Evolutionary conservation across 2,113 vertebrate species (phyloP).

Genomic region (Spermophilus dauricus): DNA sequence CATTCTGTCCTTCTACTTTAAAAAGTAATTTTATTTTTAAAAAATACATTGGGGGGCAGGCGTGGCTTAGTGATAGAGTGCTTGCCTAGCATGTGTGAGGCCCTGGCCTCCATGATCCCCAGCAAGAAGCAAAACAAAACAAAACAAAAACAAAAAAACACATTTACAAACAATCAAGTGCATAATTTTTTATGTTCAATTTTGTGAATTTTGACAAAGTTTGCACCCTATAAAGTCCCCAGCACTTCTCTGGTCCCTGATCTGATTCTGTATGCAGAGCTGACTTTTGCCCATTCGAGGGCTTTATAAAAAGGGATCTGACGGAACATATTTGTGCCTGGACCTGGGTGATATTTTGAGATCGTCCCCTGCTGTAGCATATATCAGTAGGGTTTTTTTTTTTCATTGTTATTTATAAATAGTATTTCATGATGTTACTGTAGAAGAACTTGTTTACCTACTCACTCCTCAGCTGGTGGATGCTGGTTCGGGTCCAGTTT

Average conservation of each 20-base stretch:
- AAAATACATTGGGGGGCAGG: background rate
- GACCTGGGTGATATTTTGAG: background rate
- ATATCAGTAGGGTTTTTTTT: background rate
- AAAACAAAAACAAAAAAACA: background rate
- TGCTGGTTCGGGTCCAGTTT: background rate
- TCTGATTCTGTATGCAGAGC: no score
- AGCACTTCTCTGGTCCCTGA: fast-evolving
- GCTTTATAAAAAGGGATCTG: fast-evolving
- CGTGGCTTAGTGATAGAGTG: no score
- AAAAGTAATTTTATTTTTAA: background rate
- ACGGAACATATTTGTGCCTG: background rate
- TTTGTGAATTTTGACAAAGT: background rate
- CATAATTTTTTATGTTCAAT: background rate
- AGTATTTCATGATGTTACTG: background rate
- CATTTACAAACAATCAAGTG: background rate
- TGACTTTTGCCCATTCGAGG: fast-evolving
- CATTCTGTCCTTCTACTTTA: no score
- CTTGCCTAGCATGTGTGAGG: no score
- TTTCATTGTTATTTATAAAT: background rate
- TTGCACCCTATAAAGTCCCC: fast-evolving
- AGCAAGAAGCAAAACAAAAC: no score
- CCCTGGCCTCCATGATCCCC: no score
- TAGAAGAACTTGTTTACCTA: background rate
- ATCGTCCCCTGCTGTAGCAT: no score
- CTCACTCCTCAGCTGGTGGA: background rate